phyloP scores from a whole-genome alignment of 2,113 vertebrate species.

The Thomomys bottae region DNA sequence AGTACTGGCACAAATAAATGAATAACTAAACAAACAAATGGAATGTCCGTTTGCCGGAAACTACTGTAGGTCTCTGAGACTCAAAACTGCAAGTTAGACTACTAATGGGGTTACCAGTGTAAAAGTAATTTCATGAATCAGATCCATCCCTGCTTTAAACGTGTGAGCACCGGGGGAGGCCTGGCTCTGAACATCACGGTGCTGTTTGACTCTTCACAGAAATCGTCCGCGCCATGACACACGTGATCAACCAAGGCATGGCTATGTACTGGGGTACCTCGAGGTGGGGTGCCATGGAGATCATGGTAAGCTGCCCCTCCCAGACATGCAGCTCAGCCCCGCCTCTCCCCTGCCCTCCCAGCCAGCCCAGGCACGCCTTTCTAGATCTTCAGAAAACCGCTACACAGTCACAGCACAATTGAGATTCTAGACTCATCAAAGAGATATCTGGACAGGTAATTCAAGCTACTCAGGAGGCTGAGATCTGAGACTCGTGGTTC shows the following conservation, averaged over 20 bases:
- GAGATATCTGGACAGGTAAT: background rate
- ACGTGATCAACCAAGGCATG: conserved; percentile 99
- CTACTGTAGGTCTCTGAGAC: background rate
- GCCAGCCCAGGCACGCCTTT: background rate
- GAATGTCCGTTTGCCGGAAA: background rate
- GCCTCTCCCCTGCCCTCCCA: background rate
- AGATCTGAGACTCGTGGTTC: too few relatives aligned
- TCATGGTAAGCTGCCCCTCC: conserved; percentile 90
- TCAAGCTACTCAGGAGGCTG: too few relatives aligned
- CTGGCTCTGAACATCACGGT: background rate
- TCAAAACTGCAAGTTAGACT: background rate
- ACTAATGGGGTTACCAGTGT: background rate
- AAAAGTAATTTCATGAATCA: conserved; percentile 2
- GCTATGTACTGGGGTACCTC: conserved; percentile 99
- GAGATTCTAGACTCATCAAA: background rate
- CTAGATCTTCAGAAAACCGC: background rate
- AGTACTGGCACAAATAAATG: too few relatives aligned
- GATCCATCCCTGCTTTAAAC: conserved; percentile 18
- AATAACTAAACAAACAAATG: background rate
- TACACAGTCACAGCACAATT: background rate
- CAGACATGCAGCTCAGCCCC: fast-evolving
- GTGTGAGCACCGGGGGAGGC: background rate
- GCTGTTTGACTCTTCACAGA: conserved; percentile 84
- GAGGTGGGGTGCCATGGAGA: conserved; percentile 98
- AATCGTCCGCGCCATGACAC: conserved; percentile 97